phyloP scores from a whole-genome alignment of 2,888 invertebrate species.

The Punctoribates punctum region DNA sequence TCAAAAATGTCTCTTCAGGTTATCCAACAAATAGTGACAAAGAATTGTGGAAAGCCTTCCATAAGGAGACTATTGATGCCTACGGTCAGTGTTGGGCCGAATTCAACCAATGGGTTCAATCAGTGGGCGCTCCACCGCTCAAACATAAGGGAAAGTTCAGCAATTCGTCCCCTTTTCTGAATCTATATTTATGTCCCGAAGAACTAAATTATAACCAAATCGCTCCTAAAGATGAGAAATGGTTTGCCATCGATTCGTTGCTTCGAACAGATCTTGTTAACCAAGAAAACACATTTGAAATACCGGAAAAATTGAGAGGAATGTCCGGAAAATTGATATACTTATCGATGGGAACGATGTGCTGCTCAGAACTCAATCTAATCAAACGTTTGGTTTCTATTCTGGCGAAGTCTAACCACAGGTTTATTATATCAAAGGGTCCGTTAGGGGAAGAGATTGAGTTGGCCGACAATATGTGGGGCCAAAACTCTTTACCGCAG shows the following conservation, averaged over 20 bases:
- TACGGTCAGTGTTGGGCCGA: too few species aligned
- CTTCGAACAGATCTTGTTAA: neutral
- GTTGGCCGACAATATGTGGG: constrained; percentile 30
- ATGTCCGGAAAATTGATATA: constrained; percentile 27
- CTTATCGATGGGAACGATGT: constrained; percentile 33
- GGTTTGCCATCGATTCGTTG: neutral
- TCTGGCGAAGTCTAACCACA: neutral
- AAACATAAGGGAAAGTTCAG: too few species aligned
- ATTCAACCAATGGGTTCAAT: neutral
- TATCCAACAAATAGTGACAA: constrained; percentile 6
- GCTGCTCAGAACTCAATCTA: neutral
- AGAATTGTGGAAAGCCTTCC: neutral
- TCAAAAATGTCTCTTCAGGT: too few species aligned
- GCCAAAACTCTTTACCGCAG: neutral
- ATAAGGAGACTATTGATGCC: too few species aligned
- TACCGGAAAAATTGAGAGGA: constrained; percentile 2
- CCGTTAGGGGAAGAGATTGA: neutral
- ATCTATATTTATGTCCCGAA: constrained; percentile 13
- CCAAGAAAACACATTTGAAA: constrained; percentile 3
- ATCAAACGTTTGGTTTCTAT: neutral
- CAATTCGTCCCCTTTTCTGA: constrained; percentile 4
- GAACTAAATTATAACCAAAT: constrained; percentile 16
- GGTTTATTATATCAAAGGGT: constrained; percentile 26
- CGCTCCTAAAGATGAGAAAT: neutral
- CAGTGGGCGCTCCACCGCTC: neutral